Base-by-base conservation (phyloP, 1,140 invertebrate genomes). In the Aricia agestis region DNA sequence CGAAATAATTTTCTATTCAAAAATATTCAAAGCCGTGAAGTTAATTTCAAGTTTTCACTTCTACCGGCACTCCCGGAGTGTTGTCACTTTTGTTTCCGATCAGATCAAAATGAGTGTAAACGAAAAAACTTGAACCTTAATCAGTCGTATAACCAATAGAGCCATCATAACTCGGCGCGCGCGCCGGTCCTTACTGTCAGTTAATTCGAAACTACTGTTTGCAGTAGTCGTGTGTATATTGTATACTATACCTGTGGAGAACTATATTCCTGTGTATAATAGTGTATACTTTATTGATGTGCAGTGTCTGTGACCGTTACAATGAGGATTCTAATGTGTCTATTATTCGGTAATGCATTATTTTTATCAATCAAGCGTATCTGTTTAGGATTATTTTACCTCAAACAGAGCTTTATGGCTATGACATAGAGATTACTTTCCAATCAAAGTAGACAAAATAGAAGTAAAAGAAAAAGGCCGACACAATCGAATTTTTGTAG, bases 281-380 rank as follows among this genome's bases (percentile, higher is more conserved):
- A 73, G 67, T 72, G 69, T 76, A 61, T 25, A 74, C 78, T 76
- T 32, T 68, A 63, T 79, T 76, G 73, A 68, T 72, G 72, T 72
- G 72, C 71, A 72, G 25, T 69, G 69, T 36, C 68, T 78, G 72
- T 74, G 75, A 78, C 69, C 73, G 73, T 73, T 74, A 74, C 69
- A 45, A 68, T 69, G 71, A 69, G 68, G 19, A 61, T 59, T 17
- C 10, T 74, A 19, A 42, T 67, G 32, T 68, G 71, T 67, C 57
- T 76, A 42, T 41, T 79, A 42, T 68, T 78, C n/a, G 79, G 79
- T 81, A 76, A 77, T 70, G 70, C 52, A 61, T 68, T 70, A 72
- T 74, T 15, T 15, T 32, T 5, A 9, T 13, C 63, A 11, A 10
- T 31, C 6, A 63, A 7, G 17, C 17, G 11, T 52, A 10, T 36